phyloP scores from a whole-genome alignment of 2,888 invertebrate species.

The Lasius platythorax region DNA sequence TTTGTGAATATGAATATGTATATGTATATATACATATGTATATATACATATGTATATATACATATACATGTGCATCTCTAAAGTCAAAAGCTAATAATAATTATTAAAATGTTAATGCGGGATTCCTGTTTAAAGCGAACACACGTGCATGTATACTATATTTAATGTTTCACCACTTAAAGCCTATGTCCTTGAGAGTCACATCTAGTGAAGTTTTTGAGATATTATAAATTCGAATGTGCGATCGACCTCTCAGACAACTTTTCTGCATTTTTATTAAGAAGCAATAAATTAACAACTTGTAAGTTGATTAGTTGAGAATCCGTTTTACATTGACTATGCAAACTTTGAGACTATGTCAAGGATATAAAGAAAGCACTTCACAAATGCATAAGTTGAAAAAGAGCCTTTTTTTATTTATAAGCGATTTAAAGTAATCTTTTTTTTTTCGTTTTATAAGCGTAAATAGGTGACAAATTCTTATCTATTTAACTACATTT shows the following conservation, averaged over 20 bases:
- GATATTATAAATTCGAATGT: not conserved
- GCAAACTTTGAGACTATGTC: not conserved
- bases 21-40: too few relatives aligned
- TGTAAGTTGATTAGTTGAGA: not conserved
- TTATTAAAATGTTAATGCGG: not conserved
- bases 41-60: not conserved
- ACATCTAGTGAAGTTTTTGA: not conserved
- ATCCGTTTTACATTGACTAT: not conserved
- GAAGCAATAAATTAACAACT: not conserved
- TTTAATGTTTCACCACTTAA: not conserved
- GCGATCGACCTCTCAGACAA: not conserved
- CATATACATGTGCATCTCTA: not conserved
- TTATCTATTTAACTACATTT: not conserved
- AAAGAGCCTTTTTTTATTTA: slow-evolving; percentile 6
- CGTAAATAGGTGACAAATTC: not conserved
- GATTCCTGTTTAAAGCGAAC: not conserved
- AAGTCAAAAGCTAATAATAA: not conserved
- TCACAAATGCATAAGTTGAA: not conserved
- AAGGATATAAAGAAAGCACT: not conserved
- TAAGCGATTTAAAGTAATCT: not conserved
- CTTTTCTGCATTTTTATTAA: slow-evolving; percentile 8
- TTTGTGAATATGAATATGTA: too few relatives aligned
- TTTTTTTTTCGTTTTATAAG: not conserved
- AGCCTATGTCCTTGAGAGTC: not conserved
- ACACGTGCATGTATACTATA: not conserved